A percentile compares a stretch with the other conserved stretches of the same genome.
Conservation (phyloP, 2,888 invertebrate species). For the Argyra leucocephala region DNA sequence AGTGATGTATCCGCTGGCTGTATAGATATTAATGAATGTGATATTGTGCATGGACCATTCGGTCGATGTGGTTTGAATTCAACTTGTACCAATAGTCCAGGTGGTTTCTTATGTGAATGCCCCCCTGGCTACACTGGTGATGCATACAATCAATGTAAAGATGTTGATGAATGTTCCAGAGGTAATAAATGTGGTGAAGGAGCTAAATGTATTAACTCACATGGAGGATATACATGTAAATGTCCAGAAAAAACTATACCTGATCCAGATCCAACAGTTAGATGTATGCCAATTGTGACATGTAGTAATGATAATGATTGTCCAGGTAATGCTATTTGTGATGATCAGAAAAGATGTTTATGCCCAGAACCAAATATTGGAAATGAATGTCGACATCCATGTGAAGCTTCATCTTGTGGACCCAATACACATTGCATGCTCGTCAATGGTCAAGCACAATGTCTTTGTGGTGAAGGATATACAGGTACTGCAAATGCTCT, state of each 20-base stretch:
- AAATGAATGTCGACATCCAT: conserved; percentile 87
- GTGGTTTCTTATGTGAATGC: conserved; percentile 72
- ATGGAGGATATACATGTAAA: conserved; percentile 67
- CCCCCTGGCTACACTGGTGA: conserved; percentile 79
- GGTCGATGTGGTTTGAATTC: conserved; percentile 80
- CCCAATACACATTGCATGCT: conserved; percentile 84
- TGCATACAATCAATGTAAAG: conserved; percentile 67
- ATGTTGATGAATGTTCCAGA: conserved; percentile 72
- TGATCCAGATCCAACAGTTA: conserved; percentile 72
- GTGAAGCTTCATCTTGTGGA: conserved; percentile 74
- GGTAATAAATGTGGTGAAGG: conserved; percentile 67
- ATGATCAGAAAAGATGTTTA: conserved; percentile 64
- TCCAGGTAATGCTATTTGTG: conserved; percentile 82
- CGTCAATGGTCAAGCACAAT: conserved; percentile 71
- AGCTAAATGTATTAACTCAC: conserved; percentile 67
- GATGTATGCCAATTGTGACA: conserved; percentile 72
- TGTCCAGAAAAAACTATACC: conserved; percentile 75
- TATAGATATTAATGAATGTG: conserved; percentile 87
- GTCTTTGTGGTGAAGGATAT: conserved; percentile 73
- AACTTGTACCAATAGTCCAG: conserved; percentile 68
- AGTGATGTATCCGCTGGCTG: conserved; percentile 81
- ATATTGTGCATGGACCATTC: conserved; percentile 61
- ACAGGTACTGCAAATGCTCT: conserved; percentile 52
- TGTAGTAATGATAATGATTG: conserved; percentile 69
- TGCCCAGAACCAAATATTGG: conserved; percentile 88